A percentile compares a stretch with the other conserved stretches of the same genome.
phyloP scores from a whole-genome alignment of 2,888 invertebrate species.

The Apodemia hepburni region DNA sequence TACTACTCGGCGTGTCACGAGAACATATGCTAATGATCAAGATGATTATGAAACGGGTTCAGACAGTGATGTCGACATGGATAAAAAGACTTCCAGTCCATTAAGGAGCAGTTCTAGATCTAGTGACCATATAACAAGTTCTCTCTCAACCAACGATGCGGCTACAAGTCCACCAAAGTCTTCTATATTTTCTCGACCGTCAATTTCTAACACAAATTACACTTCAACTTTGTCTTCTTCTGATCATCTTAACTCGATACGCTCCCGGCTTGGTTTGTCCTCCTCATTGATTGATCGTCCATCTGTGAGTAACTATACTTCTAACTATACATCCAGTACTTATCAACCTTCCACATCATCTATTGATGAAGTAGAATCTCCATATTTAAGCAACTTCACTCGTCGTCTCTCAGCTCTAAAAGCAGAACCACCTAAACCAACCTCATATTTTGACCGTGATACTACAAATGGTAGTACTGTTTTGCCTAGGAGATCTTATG shows the following conservation, averaged over 20 bases:
- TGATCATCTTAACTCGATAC: constrained; percentile 79
- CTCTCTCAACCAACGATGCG: constrained; percentile 51
- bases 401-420: constrained; percentile 77
- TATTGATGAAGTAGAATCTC: constrained; percentile 81
- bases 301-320: constrained; percentile 47
- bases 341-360: constrained; percentile 56
- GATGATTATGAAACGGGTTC: constrained; percentile 86
- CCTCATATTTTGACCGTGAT: constrained; percentile 54
- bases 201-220: constrained; percentile 54
- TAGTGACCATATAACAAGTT: constrained; percentile 68
- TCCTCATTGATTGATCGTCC: constrained; percentile 61
- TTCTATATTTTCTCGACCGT: constrained; percentile 64
- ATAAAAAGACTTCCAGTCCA: constrained; percentile 59
- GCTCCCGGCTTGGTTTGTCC: constrained; percentile 78
- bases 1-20: constrained; percentile 74
- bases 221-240: constrained; percentile 57
- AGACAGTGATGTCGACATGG: constrained; percentile 83
- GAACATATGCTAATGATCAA: constrained; percentile 66
- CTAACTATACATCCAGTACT: constrained; percentile 49
- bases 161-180: constrained; percentile 56
- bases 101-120: constrained; percentile 60
- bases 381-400: constrained; percentile 86
- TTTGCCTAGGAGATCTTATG: constrained; percentile 59
- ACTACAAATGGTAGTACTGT: constrained; percentile 60
- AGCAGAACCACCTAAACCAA: constrained; percentile 53